phyloP scores from a whole-genome alignment of 2,113 vertebrate species.

The Antechinus stuartii region DNA sequence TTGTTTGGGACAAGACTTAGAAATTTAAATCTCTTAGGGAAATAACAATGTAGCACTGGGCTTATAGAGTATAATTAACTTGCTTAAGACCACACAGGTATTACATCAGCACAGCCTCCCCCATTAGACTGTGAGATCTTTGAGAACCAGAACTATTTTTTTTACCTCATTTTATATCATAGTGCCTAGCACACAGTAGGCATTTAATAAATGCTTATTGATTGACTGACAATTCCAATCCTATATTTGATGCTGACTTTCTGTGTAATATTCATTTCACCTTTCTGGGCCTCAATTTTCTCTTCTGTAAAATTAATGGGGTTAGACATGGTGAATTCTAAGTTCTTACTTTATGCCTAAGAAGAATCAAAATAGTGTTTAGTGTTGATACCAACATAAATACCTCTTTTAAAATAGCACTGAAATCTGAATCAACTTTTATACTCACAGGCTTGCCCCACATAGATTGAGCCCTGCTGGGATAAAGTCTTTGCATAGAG shows the following conservation, averaged over 20 bases:
- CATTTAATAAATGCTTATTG: not conserved
- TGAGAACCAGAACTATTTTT: not conserved
- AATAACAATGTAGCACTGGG: not conserved
- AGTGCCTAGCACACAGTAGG: not conserved
- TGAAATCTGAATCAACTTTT: slow-evolving; percentile 75
- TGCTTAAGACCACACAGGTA: too few species aligned
- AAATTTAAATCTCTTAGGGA: not conserved
- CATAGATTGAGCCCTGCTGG: slow-evolving; percentile 80
- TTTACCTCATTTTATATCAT: not conserved
- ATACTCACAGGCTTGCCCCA: slow-evolving; percentile 65
- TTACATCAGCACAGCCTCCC: not conserved
- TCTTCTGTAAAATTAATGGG: not conserved
- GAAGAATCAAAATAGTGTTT: slow-evolving; percentile 63
- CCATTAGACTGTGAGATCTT: not conserved
- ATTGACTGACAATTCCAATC: not conserved
- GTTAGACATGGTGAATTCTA: not conserved
- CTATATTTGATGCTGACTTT: not conserved
- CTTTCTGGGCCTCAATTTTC: slow-evolving; percentile 6
- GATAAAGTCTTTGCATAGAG: slow-evolving; percentile 77
- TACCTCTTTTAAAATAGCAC: slow-evolving; percentile 69
- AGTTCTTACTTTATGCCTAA: not conserved
- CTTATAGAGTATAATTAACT: not conserved
- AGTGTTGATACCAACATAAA: slow-evolving; percentile 64
- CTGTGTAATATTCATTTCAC: not conserved
- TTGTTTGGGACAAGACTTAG: not conserved